A percentile compares a stretch with the other conserved stretches of the same genome.
Conservation (phyloP, 2,888 invertebrate genomes). For the Homarus gammarus region DNA sequence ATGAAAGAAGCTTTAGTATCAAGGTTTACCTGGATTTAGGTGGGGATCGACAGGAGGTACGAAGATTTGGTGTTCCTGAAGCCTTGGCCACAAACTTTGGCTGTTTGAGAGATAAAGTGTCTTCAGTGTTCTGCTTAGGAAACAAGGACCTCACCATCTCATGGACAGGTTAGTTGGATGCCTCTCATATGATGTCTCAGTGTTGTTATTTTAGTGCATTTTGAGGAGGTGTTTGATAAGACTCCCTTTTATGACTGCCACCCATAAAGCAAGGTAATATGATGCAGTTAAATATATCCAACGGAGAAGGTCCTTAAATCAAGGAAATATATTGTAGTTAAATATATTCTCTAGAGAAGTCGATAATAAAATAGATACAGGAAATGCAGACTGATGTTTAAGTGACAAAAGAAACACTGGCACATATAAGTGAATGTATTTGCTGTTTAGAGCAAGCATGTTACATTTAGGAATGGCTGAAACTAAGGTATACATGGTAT, state of each 20-base stretch:
- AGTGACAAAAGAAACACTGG: too few species aligned
- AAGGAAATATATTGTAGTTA: too few species aligned
- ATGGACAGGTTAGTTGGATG: slow-evolving; percentile 60
- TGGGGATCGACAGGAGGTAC: slow-evolving; percentile 64
- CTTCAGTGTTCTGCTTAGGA: slow-evolving; percentile 57
- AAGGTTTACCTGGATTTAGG: slow-evolving; percentile 69
- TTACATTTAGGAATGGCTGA: too few species aligned
- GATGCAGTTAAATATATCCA: too few species aligned
- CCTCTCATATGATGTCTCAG: too few species aligned
- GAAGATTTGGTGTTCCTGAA: slow-evolving; percentile 69
- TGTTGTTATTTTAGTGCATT: background rate
- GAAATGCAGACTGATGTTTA: too few species aligned
- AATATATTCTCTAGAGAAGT: too few species aligned
- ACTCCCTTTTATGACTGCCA: background rate
- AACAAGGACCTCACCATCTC: slow-evolving; percentile 49
- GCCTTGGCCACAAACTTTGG: slow-evolving; percentile 69
- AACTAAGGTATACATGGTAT: too few species aligned
- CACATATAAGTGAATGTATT: too few species aligned
- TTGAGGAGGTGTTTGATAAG: background rate
- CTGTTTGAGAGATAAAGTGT: slow-evolving; percentile 67
- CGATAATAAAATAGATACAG: too few species aligned
- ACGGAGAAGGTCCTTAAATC: too few species aligned
- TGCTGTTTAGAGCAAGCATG: too few species aligned
- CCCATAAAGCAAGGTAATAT: background rate
- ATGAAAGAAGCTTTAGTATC: slow-evolving; percentile 65